These are phyloP conservation scores for Anastrepha ludens DNA, from an alignment of 1,140 invertebrate genomes.

Conservation along the genomic window DNA sequence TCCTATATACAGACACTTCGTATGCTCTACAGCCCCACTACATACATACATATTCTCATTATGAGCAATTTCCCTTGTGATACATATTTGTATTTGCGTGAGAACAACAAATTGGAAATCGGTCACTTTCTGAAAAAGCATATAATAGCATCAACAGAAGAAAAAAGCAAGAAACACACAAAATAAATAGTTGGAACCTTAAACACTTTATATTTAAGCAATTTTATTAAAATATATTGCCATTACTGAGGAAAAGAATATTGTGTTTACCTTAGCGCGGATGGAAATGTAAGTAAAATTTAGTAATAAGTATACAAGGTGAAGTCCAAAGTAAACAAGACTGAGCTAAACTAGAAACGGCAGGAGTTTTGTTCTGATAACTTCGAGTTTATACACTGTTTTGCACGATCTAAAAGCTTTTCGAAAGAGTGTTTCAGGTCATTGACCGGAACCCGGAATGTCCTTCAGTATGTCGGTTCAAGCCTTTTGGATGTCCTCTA, in stretches of 20 bases:
- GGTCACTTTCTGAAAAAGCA: conserved; percentile 49
- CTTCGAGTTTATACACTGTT: too few relatives aligned
- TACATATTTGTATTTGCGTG: background rate
- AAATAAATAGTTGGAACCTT: conserved; percentile 44
- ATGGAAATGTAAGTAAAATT: too few relatives aligned
- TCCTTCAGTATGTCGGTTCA: too few relatives aligned
- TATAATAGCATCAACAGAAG: conserved; percentile 14
- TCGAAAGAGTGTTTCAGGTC: too few relatives aligned
- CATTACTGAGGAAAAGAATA: conserved; percentile 30
- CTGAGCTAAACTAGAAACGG: too few relatives aligned
- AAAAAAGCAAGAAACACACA: background rate
- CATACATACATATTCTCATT: background rate
- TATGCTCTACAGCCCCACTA: background rate
- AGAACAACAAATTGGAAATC: background rate
- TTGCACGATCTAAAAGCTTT: too few relatives aligned
- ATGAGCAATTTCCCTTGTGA: background rate
- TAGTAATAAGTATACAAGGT: too few relatives aligned
- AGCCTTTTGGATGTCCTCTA: too few relatives aligned
- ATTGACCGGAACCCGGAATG: too few relatives aligned
- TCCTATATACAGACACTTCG: background rate
- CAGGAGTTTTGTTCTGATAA: too few relatives aligned
- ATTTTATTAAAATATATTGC: conserved; percentile 53
- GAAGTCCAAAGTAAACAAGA: too few relatives aligned
- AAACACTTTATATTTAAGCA: conserved; percentile 47
- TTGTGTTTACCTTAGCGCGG: background rate